Evolutionary conservation across 1,140 invertebrate species (phyloP), one percentile per base, ranked within the genome.

Genomic region (Phocides pigmalion): DNA sequence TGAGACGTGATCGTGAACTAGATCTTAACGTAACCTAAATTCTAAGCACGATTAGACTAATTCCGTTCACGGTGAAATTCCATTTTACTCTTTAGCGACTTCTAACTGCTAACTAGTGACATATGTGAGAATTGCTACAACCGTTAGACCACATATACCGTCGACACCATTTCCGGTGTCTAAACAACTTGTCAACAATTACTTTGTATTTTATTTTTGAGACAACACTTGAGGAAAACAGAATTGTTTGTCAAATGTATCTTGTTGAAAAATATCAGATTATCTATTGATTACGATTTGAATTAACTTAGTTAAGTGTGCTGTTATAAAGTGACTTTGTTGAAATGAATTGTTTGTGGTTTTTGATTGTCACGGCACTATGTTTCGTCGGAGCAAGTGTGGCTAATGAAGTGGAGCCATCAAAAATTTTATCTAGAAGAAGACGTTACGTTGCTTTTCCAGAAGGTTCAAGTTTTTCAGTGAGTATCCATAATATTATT

Each of bases 371-470:
- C 0, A 28, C 15, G 5, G 3, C 41, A 11, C 22, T 58, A 3
- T 28, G 20, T 58, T 58, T 32, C 12, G 39, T 44, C 20, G n/a
- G 22, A 16, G 12, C 35, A 19, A 58, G 25, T 28, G 39, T 12
- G 17, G 51, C 17, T 11, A 17, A 28, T 44, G 53, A 44, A 6
- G 28, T 51, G 11, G 20, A 54, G 2, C 19, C 53, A 12, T 70
- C 73, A 0, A 82, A 73, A 65, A 67, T 91, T 61, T 78, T 93
- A 64, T 93, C 93, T 0, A 89, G 95, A 25, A 92, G 89, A 65
- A 94, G 93, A 68, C 90, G 95, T 68, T 95, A 95, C 77, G 89
- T 96, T 12, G 93, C 94, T 28, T 96, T 95, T 86, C 95, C 95
- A 1, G 95, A 95, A 81, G 95, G 95, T 22, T 94, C 95, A 4